phyloP scores from a whole-genome alignment of 2,113 vertebrate genomes.

The Marmota monax region DNA sequence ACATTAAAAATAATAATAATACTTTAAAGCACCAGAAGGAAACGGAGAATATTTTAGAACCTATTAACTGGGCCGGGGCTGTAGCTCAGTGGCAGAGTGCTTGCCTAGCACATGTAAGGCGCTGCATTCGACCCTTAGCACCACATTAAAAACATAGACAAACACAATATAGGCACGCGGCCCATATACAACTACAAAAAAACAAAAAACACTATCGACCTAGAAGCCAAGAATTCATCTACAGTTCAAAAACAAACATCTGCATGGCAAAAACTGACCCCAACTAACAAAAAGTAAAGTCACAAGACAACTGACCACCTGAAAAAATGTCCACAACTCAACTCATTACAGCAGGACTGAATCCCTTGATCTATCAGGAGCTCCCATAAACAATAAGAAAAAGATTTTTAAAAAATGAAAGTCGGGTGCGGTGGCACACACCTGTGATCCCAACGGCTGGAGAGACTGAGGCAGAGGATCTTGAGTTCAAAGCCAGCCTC shows the following conservation, averaged over 20 bases:
- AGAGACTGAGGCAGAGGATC: too few relatives aligned
- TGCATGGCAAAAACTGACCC: not conserved
- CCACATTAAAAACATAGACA: too few relatives aligned
- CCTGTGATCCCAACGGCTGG: too few relatives aligned
- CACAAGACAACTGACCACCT: not conserved
- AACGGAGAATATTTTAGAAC: slow-evolving; percentile 36
- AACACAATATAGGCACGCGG: too few relatives aligned
- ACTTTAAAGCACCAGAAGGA: not conserved
- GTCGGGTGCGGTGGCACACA: too few relatives aligned
- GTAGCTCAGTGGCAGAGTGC: too few relatives aligned
- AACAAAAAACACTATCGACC: not conserved
- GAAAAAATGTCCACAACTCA: not conserved
- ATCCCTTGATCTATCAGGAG: not conserved
- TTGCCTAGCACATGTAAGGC: too few relatives aligned
- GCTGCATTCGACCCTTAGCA: too few relatives aligned
- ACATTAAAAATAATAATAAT: not conserved
- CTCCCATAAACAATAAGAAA: not conserved
- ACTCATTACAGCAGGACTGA: not conserved
- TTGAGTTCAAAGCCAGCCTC: too few relatives aligned
- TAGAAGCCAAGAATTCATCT: not conserved
- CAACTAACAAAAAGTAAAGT: not conserved
- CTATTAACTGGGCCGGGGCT: not conserved
- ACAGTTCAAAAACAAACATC: not conserved
- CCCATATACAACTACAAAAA: too few relatives aligned
- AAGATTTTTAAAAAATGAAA: too few relatives aligned